Conservation (phyloP, 2,113 vertebrate genomes). For the Pantherophis guttatus region DNA sequence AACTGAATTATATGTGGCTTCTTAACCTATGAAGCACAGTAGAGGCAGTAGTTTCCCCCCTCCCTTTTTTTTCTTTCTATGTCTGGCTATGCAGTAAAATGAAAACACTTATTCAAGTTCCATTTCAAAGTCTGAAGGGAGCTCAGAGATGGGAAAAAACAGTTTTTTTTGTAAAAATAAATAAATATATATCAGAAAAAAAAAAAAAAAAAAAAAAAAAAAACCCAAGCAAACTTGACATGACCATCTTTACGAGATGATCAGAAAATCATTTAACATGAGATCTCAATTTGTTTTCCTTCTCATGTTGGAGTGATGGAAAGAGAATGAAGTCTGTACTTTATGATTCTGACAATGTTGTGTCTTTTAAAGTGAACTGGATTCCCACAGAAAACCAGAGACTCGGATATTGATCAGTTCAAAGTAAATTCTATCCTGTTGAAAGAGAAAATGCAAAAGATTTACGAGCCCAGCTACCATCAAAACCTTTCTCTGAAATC, state of each 20-base stretch:
- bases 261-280: constrained; percentile 41
- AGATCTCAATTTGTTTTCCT: constrained; percentile 40
- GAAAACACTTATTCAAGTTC: constrained; percentile 29
- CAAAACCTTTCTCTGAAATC: background rate
- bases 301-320: background rate
- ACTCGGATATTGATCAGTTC: constrained; percentile 27
- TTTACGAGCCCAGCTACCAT: constrained; percentile 5
- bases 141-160: background rate
- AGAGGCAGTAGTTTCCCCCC: background rate
- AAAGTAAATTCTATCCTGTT: background rate
- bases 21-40: background rate
- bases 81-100: constrained; percentile 14
- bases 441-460: constrained; percentile 31
- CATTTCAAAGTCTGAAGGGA: constrained; percentile 24
- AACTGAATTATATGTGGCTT: background rate
- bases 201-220: background rate
- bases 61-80: accelerated
- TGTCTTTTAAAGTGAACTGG: constrained; percentile 18
- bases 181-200: too few relatives aligned
- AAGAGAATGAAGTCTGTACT: constrained; percentile 11
- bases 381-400: constrained; percentile 32
- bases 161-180: too few relatives aligned
- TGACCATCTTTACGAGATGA: constrained; percentile 23
- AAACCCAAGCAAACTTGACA: background rate
- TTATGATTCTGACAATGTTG: constrained; percentile 36